phyloP scores from a whole-genome alignment of 2,113 vertebrate genomes.

The Beaufortia kweichowensis region DNA sequence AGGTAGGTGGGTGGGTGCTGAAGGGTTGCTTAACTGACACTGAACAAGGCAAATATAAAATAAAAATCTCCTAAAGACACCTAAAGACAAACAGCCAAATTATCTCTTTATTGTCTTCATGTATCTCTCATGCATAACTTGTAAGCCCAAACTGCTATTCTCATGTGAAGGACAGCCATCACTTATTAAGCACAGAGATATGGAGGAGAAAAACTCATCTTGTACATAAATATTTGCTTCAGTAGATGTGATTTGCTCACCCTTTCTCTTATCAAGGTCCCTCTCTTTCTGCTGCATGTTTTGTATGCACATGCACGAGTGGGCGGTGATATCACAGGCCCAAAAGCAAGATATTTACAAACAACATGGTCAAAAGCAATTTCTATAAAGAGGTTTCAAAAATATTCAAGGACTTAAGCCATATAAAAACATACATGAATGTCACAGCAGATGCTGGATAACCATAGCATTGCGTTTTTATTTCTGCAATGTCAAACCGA shows the following conservation, averaged over 20 bases:
- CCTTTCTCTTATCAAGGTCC: conserved; percentile 53
- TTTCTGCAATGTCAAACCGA: too few species aligned
- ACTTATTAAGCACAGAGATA: conserved; percentile 54
- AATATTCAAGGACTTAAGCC: too few species aligned
- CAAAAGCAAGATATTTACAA: background rate
- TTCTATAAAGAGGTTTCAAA: too few species aligned
- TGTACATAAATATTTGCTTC: conserved; percentile 70
- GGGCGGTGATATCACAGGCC: background rate
- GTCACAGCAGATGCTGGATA: too few species aligned
- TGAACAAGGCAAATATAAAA: too few species aligned
- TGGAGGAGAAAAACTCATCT: conserved; percentile 58
- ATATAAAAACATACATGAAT: too few species aligned
- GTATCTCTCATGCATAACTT: conserved; percentile 16
- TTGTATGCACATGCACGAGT: conserved; percentile 8
- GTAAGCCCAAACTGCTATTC: conserved; percentile 53
- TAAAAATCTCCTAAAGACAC: background rate
- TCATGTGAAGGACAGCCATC: conserved; percentile 68
- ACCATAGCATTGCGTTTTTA: too few species aligned
- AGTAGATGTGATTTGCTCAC: conserved; percentile 66
- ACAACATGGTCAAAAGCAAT: background rate
- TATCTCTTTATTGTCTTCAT: background rate
- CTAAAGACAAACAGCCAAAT: background rate
- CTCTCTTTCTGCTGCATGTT: background rate
- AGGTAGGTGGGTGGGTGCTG: too few species aligned
- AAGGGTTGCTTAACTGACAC: too few species aligned